Evolutionary conservation across 2,113 vertebrate species (phyloP), one percentile per base, ranked within the genome.

Genomic region (Ploceus nigricollis): DNA sequence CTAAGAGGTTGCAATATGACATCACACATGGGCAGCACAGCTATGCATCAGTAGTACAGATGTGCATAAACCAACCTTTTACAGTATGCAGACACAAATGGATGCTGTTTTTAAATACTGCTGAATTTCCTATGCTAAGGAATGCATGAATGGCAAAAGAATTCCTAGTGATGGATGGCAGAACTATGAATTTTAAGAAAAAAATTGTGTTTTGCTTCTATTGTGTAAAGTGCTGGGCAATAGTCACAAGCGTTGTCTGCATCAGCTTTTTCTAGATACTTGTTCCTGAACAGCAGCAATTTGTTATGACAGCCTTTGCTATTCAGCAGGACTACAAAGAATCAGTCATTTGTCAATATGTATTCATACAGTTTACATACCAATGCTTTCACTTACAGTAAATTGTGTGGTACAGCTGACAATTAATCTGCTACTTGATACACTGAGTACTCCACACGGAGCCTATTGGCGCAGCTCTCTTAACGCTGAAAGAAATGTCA

Each of bases 271-370:
- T 89, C 70, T 61, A 82, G 48, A 66, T 97, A 94, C 92, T 92
- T 96, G 90, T 75, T 97, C 85, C 71, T 86, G 82, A 97, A 85
- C 54, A 81, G 94, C 47, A 95, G 89, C 91, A 89, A 88, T 97
- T 97, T 97, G 84, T 97, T 97, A 95, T 97, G 97, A 97, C 94
- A 97, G 90, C 35, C 61, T 90, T 91, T 64, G 66, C 87, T 94
- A 89, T 96, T 97, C 96, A 96, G 75, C 4, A 10, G 54, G 35
- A 77, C 91, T 63, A 31, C 81, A 94, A 93, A 90, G 81, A 79
- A 83, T 80, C 95, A 96, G 93, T 94, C 89, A 78, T 93, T 95
- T 97, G 93, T 95, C 90, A 93, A 68, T 93, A 89, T 33, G 70
- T 64, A 85, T 96, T 97, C 95, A 47, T 66, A 75, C 28, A 93